Base-by-base conservation (phyloP, 2,113 vertebrate species). In the Corvus moneduloides region DNA sequence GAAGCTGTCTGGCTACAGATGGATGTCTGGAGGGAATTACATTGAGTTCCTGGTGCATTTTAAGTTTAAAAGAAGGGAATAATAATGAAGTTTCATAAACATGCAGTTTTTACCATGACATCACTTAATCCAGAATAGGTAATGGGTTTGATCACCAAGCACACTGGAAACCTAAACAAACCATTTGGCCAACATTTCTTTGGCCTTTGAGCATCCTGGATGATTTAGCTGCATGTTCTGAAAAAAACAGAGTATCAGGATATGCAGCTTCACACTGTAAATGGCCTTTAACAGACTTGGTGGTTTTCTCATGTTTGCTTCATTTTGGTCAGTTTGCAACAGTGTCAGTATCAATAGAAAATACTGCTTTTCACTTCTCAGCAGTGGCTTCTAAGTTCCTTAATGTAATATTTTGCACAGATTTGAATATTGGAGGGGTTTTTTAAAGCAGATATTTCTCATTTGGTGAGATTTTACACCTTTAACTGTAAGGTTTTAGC, bases 81-180 rank as follows among this genome's bases (percentile, higher is more conserved):
- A 62, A 75, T 75, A 41, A 72, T 21, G 4, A 77, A 51, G 24
- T 37, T 78, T 63, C 19, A 64, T 4, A 4, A 73, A 69, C 51
- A 54, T 17, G 46, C 55, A 73, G 3, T 44, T 74, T 77, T 67
- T 75, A 44, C 77, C 62, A 19, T 89, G 87, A 84, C n/a, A 44
- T 94, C 62, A 84, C 58, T 79, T 26, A 75, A 41, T 39, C 52
- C 77, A n/a, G 54, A 69, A 32, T 3, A 86, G 72, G 55, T 69
- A 37, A 64, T 52, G 71, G 51, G 8, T 87, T 69, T 85, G 74
- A 87, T 83, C 67, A 85, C 67, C 46, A 51, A 35, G 59, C 41
- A 30, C 43, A 15, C 37, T 82, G 67, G 78, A 96, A 93, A 94
- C 26, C 64, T 93, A 84, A 96, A 93, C 93, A 95, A 76, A 91